Evolutionary conservation across 2,888 invertebrate genomes (phyloP), one percentile per base, ranked within the genome.

Genomic region (Dryadula phaetusa): DNA sequence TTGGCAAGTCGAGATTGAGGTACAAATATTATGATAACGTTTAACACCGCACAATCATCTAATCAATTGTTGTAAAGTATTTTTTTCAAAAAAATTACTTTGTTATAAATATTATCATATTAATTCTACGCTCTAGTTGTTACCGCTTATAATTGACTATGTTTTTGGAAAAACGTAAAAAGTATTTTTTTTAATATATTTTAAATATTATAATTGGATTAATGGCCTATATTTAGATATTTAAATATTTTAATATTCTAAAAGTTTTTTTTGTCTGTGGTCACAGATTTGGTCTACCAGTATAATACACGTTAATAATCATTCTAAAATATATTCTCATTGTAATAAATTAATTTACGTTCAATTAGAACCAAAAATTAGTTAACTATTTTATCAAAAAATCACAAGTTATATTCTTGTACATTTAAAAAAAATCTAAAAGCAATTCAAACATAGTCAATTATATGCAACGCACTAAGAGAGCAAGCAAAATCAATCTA

Each of bases 1-100:
- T 85, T 84, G 66, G 83, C 86, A 80, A 83, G 78, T 83, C 81
- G 75, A 81, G 87, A 85, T 86, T 79, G 72, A 82, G 85, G 81
- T 79, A 78, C 81, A 86, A 83, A 81, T 79, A 79, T 73, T 76
- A 64, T 64, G 56, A 37, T 64, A 64, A 64, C 47, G 58, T 64
- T 64, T 40, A 58, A 47, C 18, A 56, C 16, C 25, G 25, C 25
- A 34, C 20, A 20, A 56, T 34, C 34, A 42, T 56, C 37, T 56
- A 3, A 16, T 14, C 34, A 34, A 32, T 46, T 37, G 56, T 64
- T 56, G 32, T 8, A 18, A 22, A 22, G 12, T 47, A 32, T 47
- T 47, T 32, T n/a, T 61, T 40, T 28, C n/a, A 22, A 20, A 62
- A 54, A 63, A 46, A 56, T 54, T 20, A 34, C 25, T 58, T 25